phyloP scores from a whole-genome alignment of 1,140 invertebrate species.

The Tetragnatha versicolor region DNA sequence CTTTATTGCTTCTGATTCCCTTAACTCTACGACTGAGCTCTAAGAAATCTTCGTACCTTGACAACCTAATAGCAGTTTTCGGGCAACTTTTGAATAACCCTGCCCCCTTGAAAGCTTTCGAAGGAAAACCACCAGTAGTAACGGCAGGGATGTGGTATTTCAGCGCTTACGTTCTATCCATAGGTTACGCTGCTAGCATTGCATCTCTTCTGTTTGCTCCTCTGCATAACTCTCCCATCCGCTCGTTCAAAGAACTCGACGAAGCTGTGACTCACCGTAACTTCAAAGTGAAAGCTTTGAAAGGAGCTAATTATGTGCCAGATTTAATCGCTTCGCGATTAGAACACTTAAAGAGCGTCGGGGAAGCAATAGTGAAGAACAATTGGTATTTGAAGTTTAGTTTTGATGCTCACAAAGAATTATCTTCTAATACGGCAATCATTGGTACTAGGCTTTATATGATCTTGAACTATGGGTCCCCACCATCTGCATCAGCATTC shows the following conservation, averaged over 20 bases:
- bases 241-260: neutral
- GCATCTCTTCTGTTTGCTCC: neutral
- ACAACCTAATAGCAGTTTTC: neutral
- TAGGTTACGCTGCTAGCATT: neutral
- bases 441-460: neutral
- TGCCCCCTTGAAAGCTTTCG: too few relatives aligned
- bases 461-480: neutral
- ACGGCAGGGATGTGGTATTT: too few relatives aligned
- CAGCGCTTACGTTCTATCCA: neutral
- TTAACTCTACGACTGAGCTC: too few relatives aligned
- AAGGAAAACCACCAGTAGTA: too few relatives aligned
- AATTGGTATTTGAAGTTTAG: neutral
- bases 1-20: neutral
- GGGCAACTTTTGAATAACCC: neutral
- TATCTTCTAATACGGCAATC: too few relatives aligned
- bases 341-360: neutral
- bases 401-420: neutral
- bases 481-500: neutral
- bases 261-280: neutral
- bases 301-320: neutral
- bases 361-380: neutral
- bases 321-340: neutral
- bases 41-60: neutral
- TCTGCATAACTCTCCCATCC: neutral
- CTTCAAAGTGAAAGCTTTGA: neutral